Base-by-base conservation (phyloP, 2,888 invertebrate species). In the Lasioglossum morio region DNA sequence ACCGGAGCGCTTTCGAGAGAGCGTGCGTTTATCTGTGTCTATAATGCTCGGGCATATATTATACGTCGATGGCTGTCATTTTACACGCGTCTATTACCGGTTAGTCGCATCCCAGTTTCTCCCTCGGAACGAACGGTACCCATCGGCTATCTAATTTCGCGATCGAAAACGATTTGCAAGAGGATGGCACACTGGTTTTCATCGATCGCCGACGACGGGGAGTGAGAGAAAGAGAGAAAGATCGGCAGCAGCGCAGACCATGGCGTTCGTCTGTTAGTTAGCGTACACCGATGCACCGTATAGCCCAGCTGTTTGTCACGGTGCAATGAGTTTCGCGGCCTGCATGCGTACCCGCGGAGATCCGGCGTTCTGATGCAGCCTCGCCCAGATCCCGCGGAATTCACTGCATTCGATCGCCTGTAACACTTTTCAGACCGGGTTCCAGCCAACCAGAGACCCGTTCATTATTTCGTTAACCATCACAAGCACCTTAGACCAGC, bases 371-470 rank as follows among this genome's bases (percentile, higher is more conserved):
- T 48, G 60, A 19, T 66, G 70, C 60, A 57, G 87, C 87, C 87
- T 87, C 87, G 87, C 87, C 87, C 87, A 87, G 86, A 82, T 87
- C 82, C n/a, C 73, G 70, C 77, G 82, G 87, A 86, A 86, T 86
- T 86, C 16, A 30, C 60, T 82, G 73, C 60, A 37, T 86, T 75
- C 78, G 85, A 76, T 76, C 77, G 60, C 53, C 23, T 10, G 78
- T 72, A 77, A 77, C 73, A 63, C 72, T 77, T 84, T 85, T 85
- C 70, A 78, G 46, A 63, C 60, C 27, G 7, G 60, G 27, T 30
- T 27, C 10, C 72, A 73, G 19, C 43, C 10, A 48, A 30, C 30
- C n/a, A 14, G n/a, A 73, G 43, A 30, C 46, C 48, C 27, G 43
- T 23, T 43, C 72, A 23, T 72, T 73, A 43, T 63, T 63, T 63